Evolutionary conservation across 2,797 vertebrate species (phyloP), one percentile per base, ranked within the genome.

Genomic region (Emys orbicularis): DNA sequence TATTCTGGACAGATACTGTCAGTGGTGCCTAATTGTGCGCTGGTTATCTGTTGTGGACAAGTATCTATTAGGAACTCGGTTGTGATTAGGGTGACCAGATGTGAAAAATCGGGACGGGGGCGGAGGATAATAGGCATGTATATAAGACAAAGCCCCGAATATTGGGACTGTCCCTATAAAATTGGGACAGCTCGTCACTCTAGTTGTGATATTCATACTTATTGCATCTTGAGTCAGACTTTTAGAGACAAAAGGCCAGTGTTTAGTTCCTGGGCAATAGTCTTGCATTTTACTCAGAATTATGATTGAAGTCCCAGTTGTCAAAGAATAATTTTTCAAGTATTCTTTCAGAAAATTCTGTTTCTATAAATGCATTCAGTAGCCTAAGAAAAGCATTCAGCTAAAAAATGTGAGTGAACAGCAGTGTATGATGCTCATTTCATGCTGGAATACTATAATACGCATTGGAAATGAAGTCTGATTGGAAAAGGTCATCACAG

Each of bases 401-500:
- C 82, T 93, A 56, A 81, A 81, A 83, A 84, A 80, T 79, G 49
- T 80, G 90, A 68, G 65, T 52, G 93, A 93, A 86, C 72, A 80
- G 61, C 81, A 91, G 92, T 89, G 68, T 68, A 37, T 76, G 94
- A 68, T 92, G 74, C 86, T 97, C 93, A 91, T 97, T 97, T 97
- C 96, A 53, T 83, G 87, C 88, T 65, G 84, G 90, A 93, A 85
- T 82, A 59, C 74, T 37, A 92, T 94, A 96, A 97, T 94, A 91
- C 91, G 79, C 89, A 10, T 0, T 96, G 94, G 96, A 97, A 97
- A 97, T 97, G 93, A 97, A 87, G 87, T 96, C 96, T 96, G 81
- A 7, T 94, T 88, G 95, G 94, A 84, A 97, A 97, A 97, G 96
- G 96, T 97, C 96, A 97, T 97, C 97, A 86, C 83, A 94, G 96